These are phyloP conservation scores for Pangasius larnaudii DNA, from an alignment of 2,797 vertebrate genomes.

Conservation along the genomic window DNA sequence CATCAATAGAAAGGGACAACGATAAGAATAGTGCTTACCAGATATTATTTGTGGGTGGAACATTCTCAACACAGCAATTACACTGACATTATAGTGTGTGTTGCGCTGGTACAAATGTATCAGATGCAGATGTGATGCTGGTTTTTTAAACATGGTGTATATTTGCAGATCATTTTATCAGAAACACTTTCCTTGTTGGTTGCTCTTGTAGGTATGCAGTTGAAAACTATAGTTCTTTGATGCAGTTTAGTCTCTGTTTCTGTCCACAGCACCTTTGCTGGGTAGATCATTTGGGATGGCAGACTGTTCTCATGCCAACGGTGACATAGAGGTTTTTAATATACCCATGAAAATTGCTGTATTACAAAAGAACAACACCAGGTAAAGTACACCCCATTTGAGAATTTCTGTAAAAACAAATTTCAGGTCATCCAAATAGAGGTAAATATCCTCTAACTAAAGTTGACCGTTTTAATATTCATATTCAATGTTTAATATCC, in stretches of 20 bases:
- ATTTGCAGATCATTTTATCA: not conserved
- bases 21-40: not conserved
- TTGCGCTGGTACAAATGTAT: not conserved
- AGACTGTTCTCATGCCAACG: not conserved
- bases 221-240: not conserved
- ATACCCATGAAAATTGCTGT: not conserved
- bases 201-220: not conserved
- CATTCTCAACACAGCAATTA: not conserved
- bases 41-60: not conserved
- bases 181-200: not conserved
- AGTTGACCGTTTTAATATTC: not conserved
- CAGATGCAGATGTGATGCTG: too few species aligned
- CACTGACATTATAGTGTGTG: not conserved
- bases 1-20: not conserved
- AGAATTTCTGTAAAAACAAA: not conserved
- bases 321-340: not conserved
- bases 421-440: not conserved
- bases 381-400: not conserved
- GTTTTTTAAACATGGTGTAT: not conserved
- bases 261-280: not conserved
- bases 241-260: conserved; percentile 3
- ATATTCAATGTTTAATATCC: not conserved
- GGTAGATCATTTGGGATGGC: not conserved
- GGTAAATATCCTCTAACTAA: not conserved
- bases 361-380: not conserved